Evolutionary conservation across 2,888 invertebrate species (phyloP).

Genomic region (Trichogramma dendrolimi): DNA sequence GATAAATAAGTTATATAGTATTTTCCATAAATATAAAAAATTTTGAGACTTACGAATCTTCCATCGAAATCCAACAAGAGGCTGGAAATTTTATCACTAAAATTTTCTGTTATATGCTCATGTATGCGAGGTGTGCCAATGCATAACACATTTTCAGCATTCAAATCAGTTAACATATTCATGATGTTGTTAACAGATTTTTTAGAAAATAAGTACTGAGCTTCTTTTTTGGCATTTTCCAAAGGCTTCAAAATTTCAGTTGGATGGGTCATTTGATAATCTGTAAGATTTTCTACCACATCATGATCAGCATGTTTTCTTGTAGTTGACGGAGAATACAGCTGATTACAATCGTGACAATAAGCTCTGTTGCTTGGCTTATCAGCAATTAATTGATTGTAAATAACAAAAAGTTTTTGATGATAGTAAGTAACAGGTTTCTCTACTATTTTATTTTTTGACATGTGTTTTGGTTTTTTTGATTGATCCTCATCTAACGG

Average conservation of each 20-base stretch:
- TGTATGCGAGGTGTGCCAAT: conserved; percentile 81
- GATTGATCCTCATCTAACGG: conserved; percentile 55
- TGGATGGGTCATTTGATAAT: conserved; percentile 61
- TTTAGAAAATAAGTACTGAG: conserved; percentile 81
- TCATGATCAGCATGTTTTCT: conserved; percentile 59
- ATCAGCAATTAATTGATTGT: conserved; percentile 53
- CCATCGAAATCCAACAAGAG: conserved; percentile 79
- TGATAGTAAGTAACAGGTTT: conserved; percentile 57
- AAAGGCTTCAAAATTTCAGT: conserved; percentile 66
- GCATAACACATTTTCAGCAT: conserved; percentile 67
- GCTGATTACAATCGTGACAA: conserved; percentile 63
- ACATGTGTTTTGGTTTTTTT: conserved; percentile 50
- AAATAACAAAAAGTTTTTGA: conserved; percentile 54
- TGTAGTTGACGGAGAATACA: conserved; percentile 51
- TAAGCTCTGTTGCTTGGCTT: conserved; percentile 53
- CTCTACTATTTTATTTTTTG: conserved; percentile 54
- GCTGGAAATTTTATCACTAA: conserved; percentile 54
- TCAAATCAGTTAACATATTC: conserved; percentile 59
- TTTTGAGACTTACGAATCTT: conserved; percentile 57
- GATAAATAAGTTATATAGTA: neutral
- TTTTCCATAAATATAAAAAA: neutral
- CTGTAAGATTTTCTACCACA: conserved; percentile 55
- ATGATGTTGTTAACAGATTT: conserved; percentile 64
- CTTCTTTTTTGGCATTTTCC: conserved; percentile 74
- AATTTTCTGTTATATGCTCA: conserved; percentile 58